Evolutionary conservation across 2,797 vertebrate genomes (phyloP), one percentile per base, ranked within the genome.

Genomic region (Acanthurus leucopareius): DNA sequence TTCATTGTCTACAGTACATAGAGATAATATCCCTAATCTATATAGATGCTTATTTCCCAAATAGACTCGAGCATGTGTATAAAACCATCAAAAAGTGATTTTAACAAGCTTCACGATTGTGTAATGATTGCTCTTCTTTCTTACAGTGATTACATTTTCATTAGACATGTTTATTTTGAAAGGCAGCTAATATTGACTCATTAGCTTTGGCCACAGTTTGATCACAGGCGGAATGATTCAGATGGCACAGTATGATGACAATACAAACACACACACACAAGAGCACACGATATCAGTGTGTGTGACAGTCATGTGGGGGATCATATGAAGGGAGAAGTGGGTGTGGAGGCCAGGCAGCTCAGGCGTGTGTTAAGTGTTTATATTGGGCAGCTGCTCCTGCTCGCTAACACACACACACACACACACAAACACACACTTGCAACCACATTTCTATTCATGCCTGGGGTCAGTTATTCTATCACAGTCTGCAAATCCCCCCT

Each of bases 381-480:
- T 5, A 42, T 67, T 60, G 28, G 74, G 72, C 84, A 89, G 86
- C 82, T 81, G 83, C 79, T 64, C 15, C 56, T 62, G 45, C n/a
- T 61, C 10, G 20, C 49, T 82, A 51, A 10, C 67, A 25, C 66
- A 71, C 75, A 59, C 72, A 59, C 54, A 76, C 66, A 67, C 68
- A 66, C 66, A 56, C 38, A 73, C 58, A 73, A 22, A 73, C 62
- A 35, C 60, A 52, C 60, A 58, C 54, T 3, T 1, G n/a, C 78
- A 86, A 73, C 22, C 74, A 81, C 63, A 88, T 86, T 87, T 86
- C 69, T 76, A 79, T 88, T 91, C 86, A 89, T 66, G 87, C 84
- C 87, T 82, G 77, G 49, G 86, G 90, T 91, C 79, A 86, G 79
- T 86, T 90, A 82, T 86, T 85, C 62, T 82, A 69, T 83, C 76